Evolutionary conservation across 2,797 vertebrate genomes (phyloP), one percentile per base, ranked within the genome.

Genomic region (Lerista edwardsae): DNA sequence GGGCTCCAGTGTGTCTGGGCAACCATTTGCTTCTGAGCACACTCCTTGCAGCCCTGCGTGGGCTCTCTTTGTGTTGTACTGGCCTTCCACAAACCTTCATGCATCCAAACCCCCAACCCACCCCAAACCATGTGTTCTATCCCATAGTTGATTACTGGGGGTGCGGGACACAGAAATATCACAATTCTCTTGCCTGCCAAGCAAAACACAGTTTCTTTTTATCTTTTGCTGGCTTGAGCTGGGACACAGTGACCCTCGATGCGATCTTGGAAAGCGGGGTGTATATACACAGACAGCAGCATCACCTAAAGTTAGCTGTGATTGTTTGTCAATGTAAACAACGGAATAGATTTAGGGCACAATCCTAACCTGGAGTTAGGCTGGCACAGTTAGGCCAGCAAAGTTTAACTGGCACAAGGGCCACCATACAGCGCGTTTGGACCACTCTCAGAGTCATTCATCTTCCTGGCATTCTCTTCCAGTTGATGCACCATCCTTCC

Each of bases 261-360:
- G 65, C 57, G n/a, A 62, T 84, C 89, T 78, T 88, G 84, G 88
- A 87, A 91, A 93, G 87, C 80, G 86, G 89, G 86, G 84, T 55
- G 29, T 57, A 69, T 44, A 34, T 44, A 57, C 25, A 29, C 62
- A 31, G 1, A 3, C 17, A 27, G 6, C 1, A 3, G 19, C 25
- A 29, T 21, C 61, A 44, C 4, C 44, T 55, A n/a, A 25, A 3
- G 39, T 65, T 23, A 57, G 25, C 8, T 57, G 55, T 27, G 8
- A 55, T 21, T 27, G n/a, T 29, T 31, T 51, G 1, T 15, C 41
- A 6, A 2, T 31, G 57, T 17, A 51, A 74, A 5, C 72, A 75
- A 34, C 27, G 10, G 9, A 61, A 61, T 23, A 4, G 23, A 39
- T 10, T 39, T 21, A 23, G 19, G n/a, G n/a, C n/a, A n/a, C n/a